Base-by-base conservation (phyloP, 2,797 vertebrate genomes). In the Lycodopsis pacificus region DNA sequence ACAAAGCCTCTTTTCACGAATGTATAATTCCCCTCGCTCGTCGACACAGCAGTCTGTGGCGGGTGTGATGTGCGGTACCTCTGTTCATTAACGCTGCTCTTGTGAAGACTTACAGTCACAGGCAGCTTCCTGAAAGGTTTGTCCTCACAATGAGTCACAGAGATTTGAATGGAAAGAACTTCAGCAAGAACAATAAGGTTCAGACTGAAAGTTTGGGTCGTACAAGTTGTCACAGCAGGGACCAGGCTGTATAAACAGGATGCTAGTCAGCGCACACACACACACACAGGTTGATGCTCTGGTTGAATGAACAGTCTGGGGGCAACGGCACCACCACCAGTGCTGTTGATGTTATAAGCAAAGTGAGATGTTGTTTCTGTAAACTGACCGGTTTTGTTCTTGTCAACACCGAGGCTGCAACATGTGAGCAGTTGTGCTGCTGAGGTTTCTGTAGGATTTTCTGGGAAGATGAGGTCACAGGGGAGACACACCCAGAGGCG, bases 401-500 rank as follows among this genome's bases (percentile, higher is more conserved):
- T 70, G 62, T 71, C 40, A 49, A 80, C 54, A 30, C 22, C 8
- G 63, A 27, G 64, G 66, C 73, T 68, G 70, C 69, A 62, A 76
- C 80, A 78, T 79, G 79, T 78, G 83, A 81, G 64, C 11, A 7
- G 12, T 4, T 46, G 68, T 54, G 75, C 65, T 36, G 76, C 71
- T 71, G 82, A 79, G 76, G 63, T 78, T 89, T 90, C 76, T 81
- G 65, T 69, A 75, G 65, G 72, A 57, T 82, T 87, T 89, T 89
- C 71, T 88, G 69, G 68, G 85, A 82, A 66, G 73, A 91, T 92
- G 92, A 94, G 83, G 89, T 94, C 92, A 93, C 79, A 63, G 81
- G 36, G 79, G 79, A 86, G 88, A 80, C 90, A 91, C 91, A 85
- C 91, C 92, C 92, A 85, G 80, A 87, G 72, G 22, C 30, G 27